A percentile compares a stretch with the other conserved stretches of the same genome.
These are phyloP conservation scores for Monopterus albus DNA, from an alignment of 2,113 vertebrate genomes.

Conservation along the genomic window DNA sequence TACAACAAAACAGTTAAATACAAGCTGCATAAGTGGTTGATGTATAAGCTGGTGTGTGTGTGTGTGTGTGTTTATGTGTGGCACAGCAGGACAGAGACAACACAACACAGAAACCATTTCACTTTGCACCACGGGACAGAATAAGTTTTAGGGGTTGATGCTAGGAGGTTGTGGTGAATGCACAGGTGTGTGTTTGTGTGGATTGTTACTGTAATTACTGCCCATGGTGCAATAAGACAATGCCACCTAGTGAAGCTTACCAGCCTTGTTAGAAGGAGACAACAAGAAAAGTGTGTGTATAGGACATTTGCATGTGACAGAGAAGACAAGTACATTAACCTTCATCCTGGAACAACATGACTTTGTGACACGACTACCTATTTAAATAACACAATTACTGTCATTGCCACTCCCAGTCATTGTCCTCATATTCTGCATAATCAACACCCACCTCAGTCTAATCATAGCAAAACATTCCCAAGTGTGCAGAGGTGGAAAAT, in stretches of 20 bases:
- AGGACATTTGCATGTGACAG: neutral
- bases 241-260: neutral
- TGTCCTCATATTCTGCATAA: slow-evolving; percentile 3
- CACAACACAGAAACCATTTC: slow-evolving; percentile 3
- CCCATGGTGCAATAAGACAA: slow-evolving; percentile 13
- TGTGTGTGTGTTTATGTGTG: slow-evolving; percentile 9
- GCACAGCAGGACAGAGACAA: slow-evolving; percentile 18
- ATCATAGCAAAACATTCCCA: neutral
- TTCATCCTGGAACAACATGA: neutral
- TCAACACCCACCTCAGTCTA: slow-evolving; percentile 6
- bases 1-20: slow-evolving; percentile 20
- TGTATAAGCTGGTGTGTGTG: slow-evolving; percentile 5
- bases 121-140: neutral
- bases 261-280: neutral
- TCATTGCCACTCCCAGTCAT: neutral
- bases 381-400: too few species aligned
- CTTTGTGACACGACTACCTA: too few species aligned
- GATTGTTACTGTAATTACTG: slow-evolving; percentile 1
- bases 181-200: neutral
- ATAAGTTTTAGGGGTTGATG: neutral
- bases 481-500: too few species aligned
- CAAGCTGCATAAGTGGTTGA: slow-evolving; percentile 32
- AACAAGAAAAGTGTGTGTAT: neutral
- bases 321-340: neutral
- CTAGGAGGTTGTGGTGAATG: neutral